Evolutionary conservation across 1,140 invertebrate species (phyloP), one percentile per base, ranked within the genome.

Genomic region (Drosophila neocordata): DNA sequence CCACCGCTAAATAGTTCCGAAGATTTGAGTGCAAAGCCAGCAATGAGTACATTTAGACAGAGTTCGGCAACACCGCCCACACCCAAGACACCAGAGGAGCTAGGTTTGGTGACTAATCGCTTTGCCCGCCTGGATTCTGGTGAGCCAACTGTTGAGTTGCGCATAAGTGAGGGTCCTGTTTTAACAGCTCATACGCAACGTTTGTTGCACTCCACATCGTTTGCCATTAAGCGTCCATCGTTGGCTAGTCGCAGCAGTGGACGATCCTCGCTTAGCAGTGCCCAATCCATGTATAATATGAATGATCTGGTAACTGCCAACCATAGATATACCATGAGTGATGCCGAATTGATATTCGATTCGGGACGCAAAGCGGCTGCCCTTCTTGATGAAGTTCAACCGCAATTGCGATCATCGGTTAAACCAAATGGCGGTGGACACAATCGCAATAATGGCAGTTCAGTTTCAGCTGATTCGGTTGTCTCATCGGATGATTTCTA

Each of bases 161-260:
- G 82, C 52, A 87, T 87, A 20, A 75, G 69, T 24, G 82, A 87
- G 18, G 82, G 82, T 6, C 79, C 79, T 0, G 55, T 72, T 60
- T 57, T 88, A 11, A 77, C 65, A 4, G 76, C 79, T 1, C 84
- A 80, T 9, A 84, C 84, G 1, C 79, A 79, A 52, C 78, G 82
- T 6, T 70, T 91, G 13, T 70, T 91, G 59, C 82, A 91, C 48
- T 82, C 90, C 37, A 89, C 90, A 18, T 90, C 89, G 15, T 91
- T 91, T 71, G 84, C 89, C 1, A 91, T 91, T 6, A 91, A 91
- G 59, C 79, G 90, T 1, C 90, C 90, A 1, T 88, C 85, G 34
- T 53, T 91, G 51, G 70, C 89, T 18, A 78, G 73, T 1, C 83
- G 83, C 12, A 88, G 84, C 65, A 88, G 83, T 57, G 83, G 79